phyloP scores from a whole-genome alignment of 2,113 vertebrate species.

The Carettochelys insculpta region DNA sequence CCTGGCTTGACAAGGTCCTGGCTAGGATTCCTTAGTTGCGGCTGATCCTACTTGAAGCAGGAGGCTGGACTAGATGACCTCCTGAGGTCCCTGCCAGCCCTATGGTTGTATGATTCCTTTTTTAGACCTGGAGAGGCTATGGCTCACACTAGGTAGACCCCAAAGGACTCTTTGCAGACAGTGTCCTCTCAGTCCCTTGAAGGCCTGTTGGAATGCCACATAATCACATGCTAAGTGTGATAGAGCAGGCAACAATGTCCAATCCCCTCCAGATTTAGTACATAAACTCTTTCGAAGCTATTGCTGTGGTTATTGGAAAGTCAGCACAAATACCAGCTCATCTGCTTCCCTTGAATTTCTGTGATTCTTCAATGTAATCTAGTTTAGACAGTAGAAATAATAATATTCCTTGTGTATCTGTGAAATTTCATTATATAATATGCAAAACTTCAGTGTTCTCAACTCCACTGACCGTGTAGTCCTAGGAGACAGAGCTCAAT shows the following conservation, averaged over 20 bases:
- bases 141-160: not conserved
- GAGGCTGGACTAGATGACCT: no score
- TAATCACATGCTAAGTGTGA: not conserved
- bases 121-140: not conserved
- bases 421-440: not conserved
- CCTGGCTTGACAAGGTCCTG: no score
- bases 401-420: conserved; percentile 15
- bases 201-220: not conserved
- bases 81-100: no score
- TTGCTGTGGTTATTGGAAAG: not conserved
- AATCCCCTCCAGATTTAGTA: not conserved
- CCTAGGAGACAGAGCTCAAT: not conserved
- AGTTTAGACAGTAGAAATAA: conserved; percentile 20
- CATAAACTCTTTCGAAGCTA: not conserved
- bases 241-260: not conserved
- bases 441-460: not conserved
- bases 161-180: not conserved
- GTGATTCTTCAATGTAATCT: conserved; percentile 27
- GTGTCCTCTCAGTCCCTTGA: conserved; percentile 2
- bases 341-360: conserved; percentile 10
- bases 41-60: no score
- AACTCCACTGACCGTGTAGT: not conserved
- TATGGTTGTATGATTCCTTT: not conserved
- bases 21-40: no score
- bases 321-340: not conserved